Evolutionary conservation across 2,888 invertebrate species (phyloP).

Genomic region (Allophyes oxyacanthae): DNA sequence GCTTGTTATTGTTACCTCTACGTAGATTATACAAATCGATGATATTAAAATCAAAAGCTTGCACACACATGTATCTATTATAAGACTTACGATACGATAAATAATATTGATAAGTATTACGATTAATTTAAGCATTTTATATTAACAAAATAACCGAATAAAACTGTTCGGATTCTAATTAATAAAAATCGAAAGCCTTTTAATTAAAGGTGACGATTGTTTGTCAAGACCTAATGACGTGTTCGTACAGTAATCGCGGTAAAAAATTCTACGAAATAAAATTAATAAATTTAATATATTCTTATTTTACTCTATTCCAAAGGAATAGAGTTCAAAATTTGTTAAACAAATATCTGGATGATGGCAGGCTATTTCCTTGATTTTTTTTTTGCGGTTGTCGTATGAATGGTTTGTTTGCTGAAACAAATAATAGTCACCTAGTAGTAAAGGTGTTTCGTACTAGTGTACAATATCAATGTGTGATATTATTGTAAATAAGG

Average conservation of each 20-base stretch:
- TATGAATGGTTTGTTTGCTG: conserved; percentile 24
- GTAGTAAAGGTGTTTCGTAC: conserved; percentile 54
- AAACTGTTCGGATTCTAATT: conserved; percentile 31
- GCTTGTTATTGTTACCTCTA: conserved; percentile 43
- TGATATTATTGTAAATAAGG: conserved; percentile 78
- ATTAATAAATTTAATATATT: conserved; percentile 1
- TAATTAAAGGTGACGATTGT: conserved; percentile 49
- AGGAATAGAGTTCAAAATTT: conserved; percentile 32
- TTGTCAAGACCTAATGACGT: conserved; percentile 46
- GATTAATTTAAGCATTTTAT: conserved; percentile 33
- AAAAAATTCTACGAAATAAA: conserved; percentile 27
- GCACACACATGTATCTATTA: conserved; percentile 18
- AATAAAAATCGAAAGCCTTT: conserved; percentile 45
- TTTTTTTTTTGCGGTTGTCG: conserved; percentile 36
- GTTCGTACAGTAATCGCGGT: conserved; percentile 28
- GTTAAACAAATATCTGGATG: background rate
- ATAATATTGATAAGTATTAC: conserved; percentile 40
- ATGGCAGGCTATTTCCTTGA: conserved; percentile 31
- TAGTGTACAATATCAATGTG: conserved; percentile 79
- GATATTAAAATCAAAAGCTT: conserved; percentile 19
- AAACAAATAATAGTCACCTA: conserved; percentile 48
- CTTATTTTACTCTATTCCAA: conserved; percentile 21
- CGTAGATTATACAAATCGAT: conserved; percentile 28
- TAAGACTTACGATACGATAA: conserved; percentile 24
- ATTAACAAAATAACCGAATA: conserved; percentile 17